Evolutionary conservation across 1,140 invertebrate genomes (phyloP).

Genomic region (Drosophila ficusphila): DNA sequence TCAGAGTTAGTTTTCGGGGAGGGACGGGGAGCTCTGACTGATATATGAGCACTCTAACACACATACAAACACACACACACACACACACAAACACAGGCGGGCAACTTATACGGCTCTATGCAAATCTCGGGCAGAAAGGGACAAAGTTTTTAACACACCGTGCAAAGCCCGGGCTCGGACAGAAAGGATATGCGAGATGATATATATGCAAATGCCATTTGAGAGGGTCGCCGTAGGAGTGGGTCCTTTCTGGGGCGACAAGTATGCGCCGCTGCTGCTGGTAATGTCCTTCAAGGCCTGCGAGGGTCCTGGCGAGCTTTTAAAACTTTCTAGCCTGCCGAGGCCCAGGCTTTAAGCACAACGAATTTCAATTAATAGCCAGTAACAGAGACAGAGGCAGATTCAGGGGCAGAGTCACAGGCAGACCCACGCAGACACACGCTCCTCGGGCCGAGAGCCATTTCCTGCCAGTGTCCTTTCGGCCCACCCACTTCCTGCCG

Average conservation of each 20-base stretch:
- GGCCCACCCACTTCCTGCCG: slow-evolving; percentile 22
- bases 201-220: slow-evolving; percentile 73
- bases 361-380: slow-evolving; percentile 82
- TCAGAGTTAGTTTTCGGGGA: slow-evolving; percentile 36
- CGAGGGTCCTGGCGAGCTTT: slow-evolving; percentile 50
- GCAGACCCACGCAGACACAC: slow-evolving; percentile 31
- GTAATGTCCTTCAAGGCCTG: slow-evolving; percentile 74
- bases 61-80: too few species aligned
- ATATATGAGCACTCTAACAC: slow-evolving; percentile 32
- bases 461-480: slow-evolving; percentile 56
- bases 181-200: slow-evolving; percentile 71
- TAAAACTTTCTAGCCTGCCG: slow-evolving; percentile 56
- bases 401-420: too few species aligned
- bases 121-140: slow-evolving; percentile 52
- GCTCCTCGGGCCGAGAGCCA: slow-evolving; percentile 36
- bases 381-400: too few species aligned
- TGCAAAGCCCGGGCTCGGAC: slow-evolving; percentile 41
- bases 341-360: slow-evolving; percentile 61
- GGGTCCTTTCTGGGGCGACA: slow-evolving; percentile 45
- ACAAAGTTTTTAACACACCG: slow-evolving; percentile 67
- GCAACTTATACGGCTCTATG: slow-evolving; percentile 36
- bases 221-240: slow-evolving; percentile 5
- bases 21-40: slow-evolving; percentile 15
- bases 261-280: slow-evolving; percentile 66
- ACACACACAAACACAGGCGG: slow-evolving; percentile 3